These are phyloP conservation scores for Diglossa cyanea DNA, from an alignment of 2,797 vertebrate genomes.

Conservation along the genomic window DNA sequence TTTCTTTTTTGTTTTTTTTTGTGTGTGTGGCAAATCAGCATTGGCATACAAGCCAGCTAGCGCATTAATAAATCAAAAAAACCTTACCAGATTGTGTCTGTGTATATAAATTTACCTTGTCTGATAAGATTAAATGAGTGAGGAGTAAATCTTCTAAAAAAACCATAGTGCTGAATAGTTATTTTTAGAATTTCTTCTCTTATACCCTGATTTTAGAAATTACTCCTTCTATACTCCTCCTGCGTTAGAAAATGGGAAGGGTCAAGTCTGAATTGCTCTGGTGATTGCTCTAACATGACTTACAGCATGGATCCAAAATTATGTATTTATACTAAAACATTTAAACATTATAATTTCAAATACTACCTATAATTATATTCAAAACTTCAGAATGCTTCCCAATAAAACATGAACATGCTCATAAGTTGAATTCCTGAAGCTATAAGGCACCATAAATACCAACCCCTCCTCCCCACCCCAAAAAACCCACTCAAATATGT, in stretches of 20 bases:
- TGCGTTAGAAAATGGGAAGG: neutral
- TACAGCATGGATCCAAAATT: neutral
- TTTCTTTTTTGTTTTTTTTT: neutral
- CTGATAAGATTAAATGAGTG: neutral
- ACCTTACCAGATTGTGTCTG: neutral
- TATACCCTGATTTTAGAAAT: neutral
- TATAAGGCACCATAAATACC: neutral
- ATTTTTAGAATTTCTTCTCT: neutral
- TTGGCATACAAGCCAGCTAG: neutral
- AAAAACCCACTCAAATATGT: neutral
- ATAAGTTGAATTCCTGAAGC: neutral
- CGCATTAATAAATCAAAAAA: neutral
- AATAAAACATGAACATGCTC: neutral
- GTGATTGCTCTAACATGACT: neutral
- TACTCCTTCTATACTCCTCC: neutral
- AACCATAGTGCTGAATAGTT: neutral
- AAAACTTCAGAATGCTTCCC: neutral
- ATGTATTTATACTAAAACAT: neutral
- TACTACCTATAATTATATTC: neutral
- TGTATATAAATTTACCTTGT: neutral
- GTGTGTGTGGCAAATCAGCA: neutral
- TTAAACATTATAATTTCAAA: conserved; percentile 1
- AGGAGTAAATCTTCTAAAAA: neutral
- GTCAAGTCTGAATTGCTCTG: neutral
- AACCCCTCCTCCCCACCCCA: neutral